These are phyloP conservation scores for Orius laevigatus DNA, from an alignment of 1,140 invertebrate species.

Conservation along the genomic window DNA sequence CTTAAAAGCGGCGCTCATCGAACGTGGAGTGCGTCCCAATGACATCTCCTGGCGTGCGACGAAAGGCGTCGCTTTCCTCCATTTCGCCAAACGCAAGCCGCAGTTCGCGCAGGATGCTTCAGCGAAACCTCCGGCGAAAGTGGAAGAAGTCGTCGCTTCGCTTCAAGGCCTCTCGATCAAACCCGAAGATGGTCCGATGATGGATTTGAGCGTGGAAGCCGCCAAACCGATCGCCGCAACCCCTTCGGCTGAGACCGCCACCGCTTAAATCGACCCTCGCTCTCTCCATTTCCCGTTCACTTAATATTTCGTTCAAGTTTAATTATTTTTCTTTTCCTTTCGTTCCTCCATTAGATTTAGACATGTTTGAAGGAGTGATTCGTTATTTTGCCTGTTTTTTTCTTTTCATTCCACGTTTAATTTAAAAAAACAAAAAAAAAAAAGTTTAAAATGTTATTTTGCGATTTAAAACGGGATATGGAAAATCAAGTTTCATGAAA, in stretches of 20 bases:
- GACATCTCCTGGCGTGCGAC: constrained; percentile 47
- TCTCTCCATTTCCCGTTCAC: too few relatives aligned
- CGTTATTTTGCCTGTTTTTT: too few relatives aligned
- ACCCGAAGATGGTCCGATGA: constrained; percentile 21
- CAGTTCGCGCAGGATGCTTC: not conserved
- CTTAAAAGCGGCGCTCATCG: constrained; percentile 41
- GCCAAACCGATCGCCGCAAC: constrained; percentile 28
- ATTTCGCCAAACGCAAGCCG: constrained; percentile 35
- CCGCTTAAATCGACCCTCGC: too few relatives aligned
- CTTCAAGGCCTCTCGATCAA: constrained; percentile 32
- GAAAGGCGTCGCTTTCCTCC: constrained; percentile 44
- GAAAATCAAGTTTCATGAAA: too few relatives aligned
- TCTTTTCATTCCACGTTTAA: too few relatives aligned
- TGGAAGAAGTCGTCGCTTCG: constrained; percentile 31
- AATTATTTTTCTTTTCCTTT: too few relatives aligned
- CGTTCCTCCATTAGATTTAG: too few relatives aligned
- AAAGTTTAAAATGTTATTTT: too few relatives aligned
- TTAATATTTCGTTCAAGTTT: too few relatives aligned
- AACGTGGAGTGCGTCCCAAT: constrained; percentile 43
- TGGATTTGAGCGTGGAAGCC: constrained; percentile 27
- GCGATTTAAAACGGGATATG: too few relatives aligned
- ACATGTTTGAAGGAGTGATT: too few relatives aligned
- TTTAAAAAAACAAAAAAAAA: too few relatives aligned
- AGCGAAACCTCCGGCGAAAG: not conserved
- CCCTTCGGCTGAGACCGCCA: not conserved